Conservation (phyloP, 2,888 invertebrate genomes). For the Gerris lacustris region DNA sequence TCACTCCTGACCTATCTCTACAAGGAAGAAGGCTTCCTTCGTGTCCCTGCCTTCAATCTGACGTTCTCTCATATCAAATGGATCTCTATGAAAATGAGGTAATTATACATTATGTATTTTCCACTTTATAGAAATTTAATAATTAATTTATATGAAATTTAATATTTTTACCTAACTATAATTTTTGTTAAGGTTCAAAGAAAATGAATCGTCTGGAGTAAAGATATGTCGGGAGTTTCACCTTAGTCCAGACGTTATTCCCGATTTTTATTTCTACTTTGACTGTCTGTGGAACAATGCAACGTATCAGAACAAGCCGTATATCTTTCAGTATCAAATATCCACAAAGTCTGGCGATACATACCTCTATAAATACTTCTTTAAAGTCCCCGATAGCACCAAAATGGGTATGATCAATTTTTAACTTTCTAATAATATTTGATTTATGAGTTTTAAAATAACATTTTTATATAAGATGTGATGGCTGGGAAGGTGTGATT, state of each 20-base stretch:
- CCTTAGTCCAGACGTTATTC: conserved; percentile 17
- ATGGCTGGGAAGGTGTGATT: too few relatives aligned
- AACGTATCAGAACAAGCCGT: conserved; percentile 20
- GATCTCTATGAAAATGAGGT: conserved; percentile 23
- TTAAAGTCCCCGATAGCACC: conserved; percentile 25
- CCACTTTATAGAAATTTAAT: background rate
- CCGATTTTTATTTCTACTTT: conserved; percentile 24
- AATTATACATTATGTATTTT: too few relatives aligned
- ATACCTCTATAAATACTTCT: conserved; percentile 26
- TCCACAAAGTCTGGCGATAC: conserved; percentile 21
- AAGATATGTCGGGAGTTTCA: conserved; percentile 28
- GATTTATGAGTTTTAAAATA: background rate
- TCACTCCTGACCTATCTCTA: conserved; percentile 16
- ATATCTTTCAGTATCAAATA: conserved; percentile 27
- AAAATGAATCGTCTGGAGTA: conserved; percentile 4
- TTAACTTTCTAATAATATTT: conserved; percentile 9
- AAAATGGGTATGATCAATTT: conserved; percentile 24
- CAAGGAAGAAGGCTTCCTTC: background rate
- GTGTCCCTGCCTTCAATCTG: conserved; percentile 24
- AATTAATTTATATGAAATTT: background rate
- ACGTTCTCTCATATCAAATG: conserved; percentile 27
- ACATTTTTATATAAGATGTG: too few relatives aligned
- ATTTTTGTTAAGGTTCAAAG: background rate
- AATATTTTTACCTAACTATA: background rate
- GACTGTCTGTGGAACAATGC: conserved; percentile 28